Base-by-base conservation (phyloP, 2,888 invertebrate genomes). In the Drosophila neonasuta region DNA sequence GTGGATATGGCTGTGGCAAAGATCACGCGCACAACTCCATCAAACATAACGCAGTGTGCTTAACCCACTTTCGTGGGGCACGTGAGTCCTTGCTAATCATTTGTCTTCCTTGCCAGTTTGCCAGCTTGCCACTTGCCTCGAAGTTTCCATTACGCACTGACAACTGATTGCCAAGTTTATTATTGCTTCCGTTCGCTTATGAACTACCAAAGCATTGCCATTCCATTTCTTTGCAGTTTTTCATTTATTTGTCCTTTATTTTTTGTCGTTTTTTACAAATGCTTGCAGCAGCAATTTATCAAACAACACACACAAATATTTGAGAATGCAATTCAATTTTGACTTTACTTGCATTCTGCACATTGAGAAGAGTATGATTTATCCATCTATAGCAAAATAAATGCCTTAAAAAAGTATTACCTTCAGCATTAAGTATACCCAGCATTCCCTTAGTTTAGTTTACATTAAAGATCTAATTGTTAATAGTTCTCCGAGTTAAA, bases 121-220 rank as follows among this genome's bases (percentile, higher is more conserved):
- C 54, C 72, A 85, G 77, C 55, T 71, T 77, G 68, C 68, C 72
- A 72, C 62, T 67, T 15, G 63, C 68, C 68, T 55, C 68, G 65
- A 79, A 82, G 83, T 77, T 81, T 81, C 86, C 81, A 81, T 81
- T 82, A 82, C 81, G 81, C 81, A 82, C 81, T 82, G 81, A 82
- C 86, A 82, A 84, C 83, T 82, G 81, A 82, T 82, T 82, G 84
- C 86, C 66, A 76, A 82, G 81, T 77, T 86, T 82, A 82, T 82
- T 82, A 82, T 82, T 82, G 81, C 86, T 80, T 83, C 78, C 71
- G 75, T 75, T 80, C 67, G 86, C 83, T 81, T 85, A 81, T 81
- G 81, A 85, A 77, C 80, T 71, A 70, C 69, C 80, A 72, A 79
- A 70, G 61, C 50, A 57, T 69, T 55, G 29, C 61, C 48, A 56